These are phyloP conservation scores for Cybosia mesomella DNA, from an alignment of 2,888 invertebrate genomes.

Conservation along the genomic window DNA sequence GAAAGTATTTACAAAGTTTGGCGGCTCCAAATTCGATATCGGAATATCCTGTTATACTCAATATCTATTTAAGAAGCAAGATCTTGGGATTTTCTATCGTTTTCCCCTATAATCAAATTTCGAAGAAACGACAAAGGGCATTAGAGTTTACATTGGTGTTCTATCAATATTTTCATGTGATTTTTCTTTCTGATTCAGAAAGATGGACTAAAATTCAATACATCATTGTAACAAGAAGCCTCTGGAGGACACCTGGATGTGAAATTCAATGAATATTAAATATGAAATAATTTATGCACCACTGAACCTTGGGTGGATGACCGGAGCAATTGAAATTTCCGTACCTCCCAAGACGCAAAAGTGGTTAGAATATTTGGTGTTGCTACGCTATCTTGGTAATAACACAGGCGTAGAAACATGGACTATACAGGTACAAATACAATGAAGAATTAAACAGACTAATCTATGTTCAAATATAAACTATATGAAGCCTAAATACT, in stretches of 20 bases:
- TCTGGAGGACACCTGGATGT: background rate
- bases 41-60: background rate
- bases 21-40: background rate
- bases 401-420: background rate
- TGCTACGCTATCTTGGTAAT: background rate
- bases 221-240: background rate
- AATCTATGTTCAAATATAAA: background rate
- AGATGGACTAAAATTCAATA: constrained; percentile 4
- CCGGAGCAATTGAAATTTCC: background rate
- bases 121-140: background rate
- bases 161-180: background rate
- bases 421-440: constrained; percentile 2
- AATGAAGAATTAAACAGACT: background rate
- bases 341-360: background rate
- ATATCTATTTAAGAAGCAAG: background rate
- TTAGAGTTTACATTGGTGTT: background rate
- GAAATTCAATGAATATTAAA: constrained; percentile 3
- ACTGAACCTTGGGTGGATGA: background rate
- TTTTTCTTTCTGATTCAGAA: background rate
- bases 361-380: constrained; percentile 8
- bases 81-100: background rate
- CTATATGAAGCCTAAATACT: background rate
- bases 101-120: background rate
- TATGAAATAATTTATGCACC: background rate
- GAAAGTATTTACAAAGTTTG: background rate